Evolutionary conservation across 2,888 invertebrate genomes (phyloP), one percentile per base, ranked within the genome.

Genomic region (Microplitis deprimator): DNA sequence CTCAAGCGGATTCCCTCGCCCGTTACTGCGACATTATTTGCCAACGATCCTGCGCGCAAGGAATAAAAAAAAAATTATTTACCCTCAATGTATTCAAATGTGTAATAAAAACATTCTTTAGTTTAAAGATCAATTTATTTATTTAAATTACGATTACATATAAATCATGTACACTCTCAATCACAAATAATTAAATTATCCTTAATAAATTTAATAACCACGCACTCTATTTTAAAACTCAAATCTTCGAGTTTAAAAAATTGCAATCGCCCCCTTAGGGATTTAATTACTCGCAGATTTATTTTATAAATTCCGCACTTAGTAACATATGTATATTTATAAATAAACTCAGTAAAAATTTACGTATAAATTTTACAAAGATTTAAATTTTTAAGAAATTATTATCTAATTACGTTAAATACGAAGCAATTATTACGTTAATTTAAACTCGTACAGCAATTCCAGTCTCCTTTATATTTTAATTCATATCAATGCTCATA

Each of bases 11-110:
- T 84, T 41, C 7, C 61, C 0, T 50, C 76, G 0, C 75, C 80
- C 7, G 76, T 71, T 13, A 74, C 71, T 3, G 83, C 81, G 0
- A 74, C 17, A 13, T 79, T 83, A 13, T 1, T 77, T 10, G 75
- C 77, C 1, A 82, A 83, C 61, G 62, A 38, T 29, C 62, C 50
- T 10, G 59, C 29, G 13, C 6, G n/a, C 8, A 1, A 17, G 6
- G 6, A 17, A 29, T 20, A 17, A 17, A 41, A 20, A 20, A 70
- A 39, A n/a, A 10, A 16, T 38, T 59, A 60, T 7, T 6, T 13
- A 60, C 13, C 6, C 13, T 50, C 1, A 60, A 70, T 59, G 29
- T 68, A 70, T 60, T 41, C 0, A 59, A 67, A 20, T 70, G 2
- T 41, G 69, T 70, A 70, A 41, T 39, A 4, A 69, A 13, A 50